These are phyloP conservation scores for Calameuta idolon DNA, from an alignment of 2,888 invertebrate genomes.

Conservation along the genomic window DNA sequence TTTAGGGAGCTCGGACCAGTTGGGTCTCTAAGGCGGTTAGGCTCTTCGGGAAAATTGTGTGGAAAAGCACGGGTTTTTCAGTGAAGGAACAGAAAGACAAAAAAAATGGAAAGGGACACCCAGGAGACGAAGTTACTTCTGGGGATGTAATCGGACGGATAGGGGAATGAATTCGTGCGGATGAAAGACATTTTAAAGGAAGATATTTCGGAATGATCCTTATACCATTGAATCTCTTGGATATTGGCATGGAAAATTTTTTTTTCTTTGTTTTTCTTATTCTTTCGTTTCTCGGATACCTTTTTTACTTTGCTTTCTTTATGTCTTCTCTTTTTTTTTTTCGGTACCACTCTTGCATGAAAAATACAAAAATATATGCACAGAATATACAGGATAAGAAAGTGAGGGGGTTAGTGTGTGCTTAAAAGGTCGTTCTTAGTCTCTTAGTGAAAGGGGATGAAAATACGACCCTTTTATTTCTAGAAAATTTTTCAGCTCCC, in stretches of 20 bases:
- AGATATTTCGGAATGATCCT: not conserved
- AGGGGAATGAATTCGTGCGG: not conserved
- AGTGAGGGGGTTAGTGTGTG: not conserved
- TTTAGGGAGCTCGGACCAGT: not conserved
- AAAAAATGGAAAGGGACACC: not conserved
- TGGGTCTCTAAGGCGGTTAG: not conserved
- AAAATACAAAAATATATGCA: not conserved
- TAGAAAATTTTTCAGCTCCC: not conserved
- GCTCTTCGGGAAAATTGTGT: not conserved
- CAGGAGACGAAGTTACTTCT: not conserved
- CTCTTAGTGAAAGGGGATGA: too few relatives aligned
- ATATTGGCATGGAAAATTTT: not conserved
- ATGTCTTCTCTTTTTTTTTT: too few relatives aligned
- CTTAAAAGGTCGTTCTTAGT: too few relatives aligned
- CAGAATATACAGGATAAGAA: not conserved
- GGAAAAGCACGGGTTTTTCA: not conserved
- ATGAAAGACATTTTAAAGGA: not conserved
- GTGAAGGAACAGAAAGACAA: not conserved
- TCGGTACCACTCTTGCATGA: not conserved
- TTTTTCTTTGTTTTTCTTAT: not conserved
- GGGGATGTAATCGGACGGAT: not conserved
- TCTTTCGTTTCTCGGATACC: not conserved
- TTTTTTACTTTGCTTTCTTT: not conserved
- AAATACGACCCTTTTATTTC: not conserved
- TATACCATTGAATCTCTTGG: not conserved